Evolutionary conservation across 2,888 invertebrate species (phyloP).

Genomic region (Euphydryas editha): DNA sequence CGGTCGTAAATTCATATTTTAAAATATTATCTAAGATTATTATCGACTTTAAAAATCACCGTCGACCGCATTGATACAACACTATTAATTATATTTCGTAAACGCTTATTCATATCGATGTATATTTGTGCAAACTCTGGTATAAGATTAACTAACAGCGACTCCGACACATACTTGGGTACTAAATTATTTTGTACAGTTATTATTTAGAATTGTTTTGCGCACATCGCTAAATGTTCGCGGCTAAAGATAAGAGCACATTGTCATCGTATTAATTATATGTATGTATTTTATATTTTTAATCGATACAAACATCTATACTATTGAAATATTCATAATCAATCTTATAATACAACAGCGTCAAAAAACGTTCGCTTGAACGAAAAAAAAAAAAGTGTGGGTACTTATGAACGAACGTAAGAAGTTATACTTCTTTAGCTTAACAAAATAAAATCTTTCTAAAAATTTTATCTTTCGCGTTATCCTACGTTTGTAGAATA

Average conservation of each 20-base stretch:
- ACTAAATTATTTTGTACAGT: slow-evolving; percentile 4
- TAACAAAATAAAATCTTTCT: no score
- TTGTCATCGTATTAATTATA: slow-evolving; percentile 17
- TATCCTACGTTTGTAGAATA: no score
- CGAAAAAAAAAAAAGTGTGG: no score
- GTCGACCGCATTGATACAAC: neutral
- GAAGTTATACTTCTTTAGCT: no score
- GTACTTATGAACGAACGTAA: no score
- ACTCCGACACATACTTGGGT: neutral
- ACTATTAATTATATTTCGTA: neutral
- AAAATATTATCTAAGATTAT: neutral
- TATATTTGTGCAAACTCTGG: slow-evolving; percentile 12
- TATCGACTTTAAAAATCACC: neutral
- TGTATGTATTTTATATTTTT: neutral
- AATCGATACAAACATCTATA: neutral
- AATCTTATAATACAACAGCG: neutral
- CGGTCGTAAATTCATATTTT: slow-evolving; percentile 13
- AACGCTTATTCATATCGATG: neutral
- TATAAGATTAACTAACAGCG: neutral
- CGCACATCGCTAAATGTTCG: slow-evolving; percentile 21
- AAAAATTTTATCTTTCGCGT: no score
- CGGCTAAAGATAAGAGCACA: slow-evolving; percentile 16
- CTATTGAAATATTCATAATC: neutral
- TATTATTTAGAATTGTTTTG: slow-evolving; percentile 15
- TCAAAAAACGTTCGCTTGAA: neutral